Percentiles rank a stretch among this genome's conserved stretches.
Evolutionary conservation across 2,888 invertebrate species (phyloP).

Genomic region (Chymomyza caudatula): DNA sequence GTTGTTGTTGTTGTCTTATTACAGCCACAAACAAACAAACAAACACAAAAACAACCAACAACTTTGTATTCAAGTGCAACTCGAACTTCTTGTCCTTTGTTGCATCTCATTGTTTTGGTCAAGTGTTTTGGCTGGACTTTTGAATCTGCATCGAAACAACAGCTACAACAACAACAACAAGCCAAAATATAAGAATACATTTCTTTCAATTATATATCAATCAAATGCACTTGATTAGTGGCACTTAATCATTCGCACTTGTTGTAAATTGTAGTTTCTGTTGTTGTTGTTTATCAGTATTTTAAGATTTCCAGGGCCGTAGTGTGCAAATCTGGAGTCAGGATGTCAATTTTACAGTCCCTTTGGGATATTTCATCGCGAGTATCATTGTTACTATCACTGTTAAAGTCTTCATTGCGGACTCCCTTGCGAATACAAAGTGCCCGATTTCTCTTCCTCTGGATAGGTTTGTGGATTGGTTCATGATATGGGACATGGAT

Average conservation of each 20-base stretch:
- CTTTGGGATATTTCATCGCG: too few relatives aligned
- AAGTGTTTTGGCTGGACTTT: background rate
- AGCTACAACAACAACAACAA: background rate
- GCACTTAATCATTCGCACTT: background rate
- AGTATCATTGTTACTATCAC: too few relatives aligned
- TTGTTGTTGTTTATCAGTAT: background rate
- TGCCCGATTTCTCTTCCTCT: too few relatives aligned
- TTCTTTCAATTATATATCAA: background rate
- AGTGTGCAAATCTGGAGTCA: too few relatives aligned
- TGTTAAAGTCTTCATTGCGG: too few relatives aligned
- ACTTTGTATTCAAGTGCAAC: slow-evolving; percentile 3
- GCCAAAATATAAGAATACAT: background rate
- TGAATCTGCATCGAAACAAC: background rate
- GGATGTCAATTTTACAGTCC: too few relatives aligned
- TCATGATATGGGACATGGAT: too few relatives aligned
- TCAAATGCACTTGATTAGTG: background rate
- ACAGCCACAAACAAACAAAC: slow-evolving; percentile 10
- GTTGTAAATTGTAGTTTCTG: background rate
- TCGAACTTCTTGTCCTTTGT: background rate
- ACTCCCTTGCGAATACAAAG: too few relatives aligned
- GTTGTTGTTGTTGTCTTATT: slow-evolving; percentile 11
- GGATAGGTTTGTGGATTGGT: too few relatives aligned
- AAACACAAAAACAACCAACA: slow-evolving; percentile 7
- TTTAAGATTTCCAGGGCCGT: too few relatives aligned
- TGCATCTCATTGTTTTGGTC: background rate